phyloP scores from a whole-genome alignment of 2,797 vertebrate genomes.

The Eulemur mongoz region DNA sequence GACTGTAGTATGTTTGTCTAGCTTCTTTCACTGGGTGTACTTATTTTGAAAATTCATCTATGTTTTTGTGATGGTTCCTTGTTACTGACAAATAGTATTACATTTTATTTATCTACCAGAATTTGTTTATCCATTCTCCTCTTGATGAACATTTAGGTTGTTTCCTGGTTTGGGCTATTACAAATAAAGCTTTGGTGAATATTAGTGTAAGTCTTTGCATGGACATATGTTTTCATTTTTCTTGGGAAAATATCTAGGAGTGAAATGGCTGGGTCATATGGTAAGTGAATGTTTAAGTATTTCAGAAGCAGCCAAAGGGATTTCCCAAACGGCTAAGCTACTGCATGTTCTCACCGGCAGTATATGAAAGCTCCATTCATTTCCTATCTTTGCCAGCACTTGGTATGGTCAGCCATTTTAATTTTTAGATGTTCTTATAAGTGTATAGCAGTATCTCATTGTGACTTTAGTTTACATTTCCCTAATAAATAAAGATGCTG shows the following conservation, averaged over 20 bases:
- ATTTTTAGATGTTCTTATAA: not conserved
- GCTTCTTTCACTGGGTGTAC: not conserved
- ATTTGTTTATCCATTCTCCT: not conserved
- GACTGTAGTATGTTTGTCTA: not conserved
- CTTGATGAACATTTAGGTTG: not conserved
- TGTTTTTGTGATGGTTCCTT: not conserved
- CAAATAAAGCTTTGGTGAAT: not conserved
- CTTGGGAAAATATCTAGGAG: not conserved
- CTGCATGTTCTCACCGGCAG: not conserved
- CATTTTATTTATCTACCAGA: not conserved
- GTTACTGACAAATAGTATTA: not conserved
- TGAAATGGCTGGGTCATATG: not conserved
- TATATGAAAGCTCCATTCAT: not conserved
- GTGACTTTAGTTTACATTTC: not conserved
- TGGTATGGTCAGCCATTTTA: not conserved
- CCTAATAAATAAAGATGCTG: not conserved
- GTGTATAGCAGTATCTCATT: not conserved
- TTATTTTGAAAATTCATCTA: not conserved
- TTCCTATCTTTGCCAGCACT: not conserved
- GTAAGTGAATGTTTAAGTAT: not conserved
- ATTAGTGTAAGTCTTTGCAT: not conserved
- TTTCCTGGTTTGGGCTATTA: not conserved
- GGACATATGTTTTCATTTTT: not conserved
- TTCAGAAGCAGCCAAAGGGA: not conserved
- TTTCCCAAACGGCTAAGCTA: not conserved